Percentiles rank a stretch among this genome's conserved stretches.
Evolutionary conservation across 2,113 vertebrate genomes (phyloP).

Genomic region (Oreotrochilus melanogaster): DNA sequence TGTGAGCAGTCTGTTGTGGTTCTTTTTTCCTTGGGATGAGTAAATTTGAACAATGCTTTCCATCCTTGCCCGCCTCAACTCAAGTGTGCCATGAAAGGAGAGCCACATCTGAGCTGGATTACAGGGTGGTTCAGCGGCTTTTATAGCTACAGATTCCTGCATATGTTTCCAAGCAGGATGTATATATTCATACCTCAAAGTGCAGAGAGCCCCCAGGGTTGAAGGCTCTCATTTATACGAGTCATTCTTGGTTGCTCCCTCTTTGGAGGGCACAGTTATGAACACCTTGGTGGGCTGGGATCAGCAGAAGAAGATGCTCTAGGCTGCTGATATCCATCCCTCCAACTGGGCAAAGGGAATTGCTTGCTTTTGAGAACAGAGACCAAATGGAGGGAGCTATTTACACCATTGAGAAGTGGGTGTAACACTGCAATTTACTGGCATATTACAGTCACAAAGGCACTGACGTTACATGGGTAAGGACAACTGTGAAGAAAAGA

Average conservation of each 20-base stretch:
- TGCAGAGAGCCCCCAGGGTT: not conserved
- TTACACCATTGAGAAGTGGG: not conserved
- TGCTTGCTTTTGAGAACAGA: conserved; percentile 1
- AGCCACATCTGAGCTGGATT: conserved; percentile 52
- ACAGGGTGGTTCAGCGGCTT: conserved; percentile 18
- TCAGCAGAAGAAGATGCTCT: not conserved
- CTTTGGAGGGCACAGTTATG: not conserved
- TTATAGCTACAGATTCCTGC: conserved; percentile 48
- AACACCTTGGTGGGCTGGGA: not conserved
- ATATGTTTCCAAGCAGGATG: conserved; percentile 19
- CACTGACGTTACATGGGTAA: not conserved
- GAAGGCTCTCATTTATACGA: not conserved
- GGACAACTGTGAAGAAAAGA: conserved; percentile 10
- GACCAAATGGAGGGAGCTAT: not conserved
- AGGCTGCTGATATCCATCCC: not conserved
- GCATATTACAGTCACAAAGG: not conserved
- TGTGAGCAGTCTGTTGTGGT: not conserved
- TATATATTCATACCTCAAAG: not conserved
- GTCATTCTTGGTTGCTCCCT: not conserved
- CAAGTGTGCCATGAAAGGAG: not conserved
- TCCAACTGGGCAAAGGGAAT: not conserved
- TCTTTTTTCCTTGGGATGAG: not conserved
- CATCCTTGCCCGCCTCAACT: not conserved
- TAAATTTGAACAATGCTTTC: conserved; percentile 2
- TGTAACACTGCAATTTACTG: conserved; percentile 25